A percentile compares a stretch with the other conserved stretches of the same genome.
phyloP scores from a whole-genome alignment of 2,797 vertebrate species.

The Phoeniculus purpureus region DNA sequence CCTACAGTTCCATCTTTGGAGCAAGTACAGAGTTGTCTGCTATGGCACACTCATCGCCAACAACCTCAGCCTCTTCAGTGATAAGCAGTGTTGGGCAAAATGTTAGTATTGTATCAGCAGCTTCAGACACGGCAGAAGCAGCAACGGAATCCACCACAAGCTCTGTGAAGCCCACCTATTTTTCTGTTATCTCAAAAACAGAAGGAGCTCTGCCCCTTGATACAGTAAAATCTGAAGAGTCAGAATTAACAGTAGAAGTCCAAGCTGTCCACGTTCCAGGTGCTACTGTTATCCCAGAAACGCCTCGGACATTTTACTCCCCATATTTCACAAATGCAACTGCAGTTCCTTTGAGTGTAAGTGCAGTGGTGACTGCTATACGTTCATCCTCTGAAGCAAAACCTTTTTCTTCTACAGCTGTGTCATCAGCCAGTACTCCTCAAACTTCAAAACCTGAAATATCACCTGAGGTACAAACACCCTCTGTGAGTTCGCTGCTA shows the following conservation, averaged over 20 bases:
- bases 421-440: background rate
- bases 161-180: background rate
- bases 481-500: background rate
- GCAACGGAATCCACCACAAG: conserved; percentile 5
- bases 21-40: background rate
- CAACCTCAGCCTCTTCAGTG: background rate
- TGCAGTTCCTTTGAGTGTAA: background rate
- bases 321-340: background rate
- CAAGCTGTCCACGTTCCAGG: background rate
- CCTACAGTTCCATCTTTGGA: background rate
- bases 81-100: background rate
- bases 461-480: background rate
- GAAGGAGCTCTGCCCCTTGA: background rate
- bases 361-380: background rate
- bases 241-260: background rate
- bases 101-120: background rate
- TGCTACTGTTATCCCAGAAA: background rate
- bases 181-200: background rate
- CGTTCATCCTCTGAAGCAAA: background rate
- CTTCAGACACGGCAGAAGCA: conserved; percentile 9
- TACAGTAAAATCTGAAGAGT: background rate
- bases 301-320: background rate
- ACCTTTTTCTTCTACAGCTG: background rate
- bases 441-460: background rate
- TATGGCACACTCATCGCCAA: background rate